Percentiles rank a stretch among this genome's conserved stretches.
These are phyloP conservation scores for Sternarchorhynchus goeldii DNA, from an alignment of 2,797 vertebrate genomes.

Conservation along the genomic window DNA sequence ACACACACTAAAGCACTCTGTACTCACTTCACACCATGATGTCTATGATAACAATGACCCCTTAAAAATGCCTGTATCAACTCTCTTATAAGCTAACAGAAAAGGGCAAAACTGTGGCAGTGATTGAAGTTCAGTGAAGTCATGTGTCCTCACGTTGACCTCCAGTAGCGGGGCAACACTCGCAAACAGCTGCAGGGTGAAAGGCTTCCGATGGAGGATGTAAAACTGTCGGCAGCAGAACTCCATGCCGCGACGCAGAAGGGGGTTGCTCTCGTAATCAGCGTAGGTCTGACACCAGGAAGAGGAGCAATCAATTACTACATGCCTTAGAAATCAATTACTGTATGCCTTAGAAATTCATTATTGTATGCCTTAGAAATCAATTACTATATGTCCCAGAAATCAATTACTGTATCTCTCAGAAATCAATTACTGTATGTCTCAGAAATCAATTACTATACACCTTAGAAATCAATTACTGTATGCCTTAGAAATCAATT, in stretches of 20 bases:
- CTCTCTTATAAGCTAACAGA: background rate
- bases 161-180: conserved; percentile 96
- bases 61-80: background rate
- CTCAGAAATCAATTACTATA: too few species aligned
- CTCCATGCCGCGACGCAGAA: conserved; percentile 91
- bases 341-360: too few species aligned
- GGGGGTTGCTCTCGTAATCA: conserved; percentile 95
- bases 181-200: conserved; percentile 94
- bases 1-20: background rate
- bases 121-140: background rate
- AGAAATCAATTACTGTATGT: too few species aligned
- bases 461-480: too few species aligned
- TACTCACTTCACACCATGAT: conserved; percentile 1
- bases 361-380: too few species aligned
- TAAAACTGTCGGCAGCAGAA: conserved; percentile 98
- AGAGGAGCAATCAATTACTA: background rate
- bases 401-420: too few species aligned
- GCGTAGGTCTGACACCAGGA: conserved; percentile 83
- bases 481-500: too few species aligned
- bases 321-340: too few species aligned
- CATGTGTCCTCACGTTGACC: conserved; percentile 84
- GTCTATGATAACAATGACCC: too few species aligned
- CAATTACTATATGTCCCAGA: too few species aligned
- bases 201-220: conserved; percentile 94
- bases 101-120: background rate